Percentiles rank a stretch among this genome's conserved stretches.
phyloP scores from a whole-genome alignment of 2,888 invertebrate species.

The Plebejus argus region DNA sequence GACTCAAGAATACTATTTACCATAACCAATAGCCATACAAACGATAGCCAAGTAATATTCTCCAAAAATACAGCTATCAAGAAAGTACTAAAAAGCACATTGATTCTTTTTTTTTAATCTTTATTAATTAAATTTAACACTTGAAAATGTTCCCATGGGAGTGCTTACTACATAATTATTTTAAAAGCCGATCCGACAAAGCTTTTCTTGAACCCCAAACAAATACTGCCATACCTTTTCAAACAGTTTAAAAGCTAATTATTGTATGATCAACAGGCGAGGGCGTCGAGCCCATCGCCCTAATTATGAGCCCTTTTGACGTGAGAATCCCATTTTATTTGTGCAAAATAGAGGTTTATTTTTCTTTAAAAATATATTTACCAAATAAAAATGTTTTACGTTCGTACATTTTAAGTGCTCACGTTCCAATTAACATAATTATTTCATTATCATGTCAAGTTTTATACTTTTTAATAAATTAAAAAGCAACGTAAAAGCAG shows the following conservation, averaged over 20 bases:
- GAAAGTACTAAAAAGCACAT: too few relatives aligned
- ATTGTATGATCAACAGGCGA: neutral
- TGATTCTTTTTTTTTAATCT: too few relatives aligned
- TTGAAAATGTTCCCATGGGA: neutral
- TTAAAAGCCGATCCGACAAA: neutral
- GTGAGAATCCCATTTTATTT: slow-evolving; percentile 1
- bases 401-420: neutral
- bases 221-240: neutral
- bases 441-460: slow-evolving; percentile 16
- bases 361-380: slow-evolving; percentile 2
- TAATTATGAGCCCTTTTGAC: slow-evolving; percentile 1
- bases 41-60: too few relatives aligned
- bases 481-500: neutral
- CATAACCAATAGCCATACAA: too few relatives aligned
- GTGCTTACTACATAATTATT: neutral
- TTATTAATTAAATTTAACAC: too few relatives aligned
- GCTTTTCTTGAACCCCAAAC: neutral
- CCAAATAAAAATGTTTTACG: neutral
- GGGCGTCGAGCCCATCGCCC: slow-evolving; percentile 4
- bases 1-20: too few relatives aligned
- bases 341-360: neutral
- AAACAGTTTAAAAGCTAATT: slow-evolving; percentile 5
- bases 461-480: neutral
- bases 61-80: too few relatives aligned
- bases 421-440: slow-evolving; percentile 19